These are phyloP conservation scores for Synanthedon andrenaeformis DNA, from an alignment of 2,888 invertebrate genomes.

Conservation along the genomic window DNA sequence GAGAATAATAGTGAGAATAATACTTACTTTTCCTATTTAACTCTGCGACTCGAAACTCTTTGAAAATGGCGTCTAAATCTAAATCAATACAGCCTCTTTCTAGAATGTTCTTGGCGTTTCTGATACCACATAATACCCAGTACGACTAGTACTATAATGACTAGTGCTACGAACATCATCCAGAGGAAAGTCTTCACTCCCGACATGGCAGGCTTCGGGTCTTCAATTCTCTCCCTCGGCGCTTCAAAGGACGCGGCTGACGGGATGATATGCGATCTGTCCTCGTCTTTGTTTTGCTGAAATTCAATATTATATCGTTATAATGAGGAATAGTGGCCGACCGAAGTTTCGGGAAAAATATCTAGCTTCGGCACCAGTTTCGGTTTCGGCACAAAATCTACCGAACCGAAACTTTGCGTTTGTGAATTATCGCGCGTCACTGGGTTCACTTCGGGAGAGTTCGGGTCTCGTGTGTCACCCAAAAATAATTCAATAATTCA, in stretches of 20 bases:
- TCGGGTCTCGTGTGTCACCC: neutral
- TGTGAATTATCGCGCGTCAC: neutral
- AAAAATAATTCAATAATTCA: no score
- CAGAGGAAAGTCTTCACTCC: slow-evolving; percentile 92
- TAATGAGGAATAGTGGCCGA: neutral
- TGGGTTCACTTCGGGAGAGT: neutral
- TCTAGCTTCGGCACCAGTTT: neutral
- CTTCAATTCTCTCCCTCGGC: slow-evolving; percentile 91
- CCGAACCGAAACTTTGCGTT: neutral
- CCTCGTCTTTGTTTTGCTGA: slow-evolving; percentile 74
- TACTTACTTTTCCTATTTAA: no score
- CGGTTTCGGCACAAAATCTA: neutral
- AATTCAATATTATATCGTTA: slow-evolving; percentile 8
- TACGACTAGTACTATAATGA: slow-evolving; percentile 84
- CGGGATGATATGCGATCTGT: slow-evolving; percentile 86
- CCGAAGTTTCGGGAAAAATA: neutral
- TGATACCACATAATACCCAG: slow-evolving; percentile 94
- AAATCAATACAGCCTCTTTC: slow-evolving; percentile 80
- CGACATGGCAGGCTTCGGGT: slow-evolving; percentile 88
- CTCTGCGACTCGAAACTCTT: no score
- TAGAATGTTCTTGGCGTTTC: slow-evolving; percentile 88
- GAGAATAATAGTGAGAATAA: no score
- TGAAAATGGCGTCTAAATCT: no score
- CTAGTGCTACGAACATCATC: slow-evolving; percentile 86
- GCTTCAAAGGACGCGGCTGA: slow-evolving; percentile 91